Base-by-base conservation (phyloP, 2,113 vertebrate genomes). In the Indicator maculatus region DNA sequence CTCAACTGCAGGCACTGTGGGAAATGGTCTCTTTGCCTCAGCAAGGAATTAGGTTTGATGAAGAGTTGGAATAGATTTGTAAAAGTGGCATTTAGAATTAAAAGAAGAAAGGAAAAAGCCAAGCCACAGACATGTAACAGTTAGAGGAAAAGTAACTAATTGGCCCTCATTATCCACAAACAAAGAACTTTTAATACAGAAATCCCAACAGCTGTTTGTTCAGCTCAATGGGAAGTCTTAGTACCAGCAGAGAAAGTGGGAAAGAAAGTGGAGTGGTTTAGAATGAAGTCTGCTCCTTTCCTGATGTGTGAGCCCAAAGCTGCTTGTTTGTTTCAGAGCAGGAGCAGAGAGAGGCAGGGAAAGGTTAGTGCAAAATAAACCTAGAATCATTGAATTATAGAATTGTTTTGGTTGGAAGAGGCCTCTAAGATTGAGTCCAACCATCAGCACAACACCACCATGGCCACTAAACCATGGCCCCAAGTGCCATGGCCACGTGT, bases 291-390 rank as follows among this genome's bases (percentile, higher is more conserved):
- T 93, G 86, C 33, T 71, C 39, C 27, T 79, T 91, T 90, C 91
- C 86, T 88, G 33, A 65, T 87, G 81, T n/a, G 56, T 73, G 83
- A 90, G 47, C 72, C 79, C 44, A 88, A 89, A 91, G 88, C 87
- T 93, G 82, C 61, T 88, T 89, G 30, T 33, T 95, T 83, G 39
- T 53, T 86, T 89, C 91, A 47, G 28, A 72, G 50, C 39, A 83
- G 27, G 82, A 94, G 94, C 76, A 91, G 93, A 89, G 76, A 71
- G 26, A 90, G 21, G 81, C 3, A 81, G 44, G 47, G 71, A 92
- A 69, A 79, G 74, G 91, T 97, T 97, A 97, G 83, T 41, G 50
- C 88, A 96, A 97, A 87, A 95, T 96, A 96, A 96, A 97, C 96
- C 67, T 84, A 90, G 95, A 47, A 47, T 47, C 44, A 45, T 47